Evolutionary conservation across 2,888 invertebrate species (phyloP).

Genomic region (Agrypnus murinus): DNA sequence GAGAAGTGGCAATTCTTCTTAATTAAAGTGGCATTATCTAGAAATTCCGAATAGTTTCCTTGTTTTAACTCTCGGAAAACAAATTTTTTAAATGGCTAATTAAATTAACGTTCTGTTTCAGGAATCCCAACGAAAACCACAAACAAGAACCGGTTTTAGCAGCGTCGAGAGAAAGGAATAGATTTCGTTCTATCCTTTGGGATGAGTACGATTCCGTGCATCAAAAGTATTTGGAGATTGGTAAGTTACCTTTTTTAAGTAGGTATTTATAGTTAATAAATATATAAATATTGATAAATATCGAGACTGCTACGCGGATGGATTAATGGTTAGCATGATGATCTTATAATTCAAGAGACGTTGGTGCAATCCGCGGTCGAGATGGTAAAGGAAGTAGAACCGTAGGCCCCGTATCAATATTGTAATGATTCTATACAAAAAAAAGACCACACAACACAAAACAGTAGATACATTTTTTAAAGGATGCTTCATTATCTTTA

Average conservation of each 20-base stretch:
- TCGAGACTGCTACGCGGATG: no score
- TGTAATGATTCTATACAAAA: no score
- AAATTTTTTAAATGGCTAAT: slow-evolving; percentile 10
- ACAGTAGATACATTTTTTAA: no score
- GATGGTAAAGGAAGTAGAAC: no score
- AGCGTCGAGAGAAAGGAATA: slow-evolving; percentile 88
- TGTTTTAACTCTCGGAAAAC: background rate
- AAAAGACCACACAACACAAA: no score
- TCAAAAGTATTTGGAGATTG: slow-evolving; percentile 95
- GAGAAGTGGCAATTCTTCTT: slow-evolving; percentile 19
- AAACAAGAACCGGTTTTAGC: slow-evolving; percentile 85
- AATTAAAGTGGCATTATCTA: slow-evolving; percentile 28
- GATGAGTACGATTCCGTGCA: slow-evolving; percentile 94
- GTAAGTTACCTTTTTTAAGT: slow-evolving; percentile 73
- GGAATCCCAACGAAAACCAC: slow-evolving; percentile 90
- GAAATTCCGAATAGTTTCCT: slow-evolving; percentile 11
- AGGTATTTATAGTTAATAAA: no score
- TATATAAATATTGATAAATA: no score
- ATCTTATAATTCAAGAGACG: no score
- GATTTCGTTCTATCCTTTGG: slow-evolving; percentile 90
- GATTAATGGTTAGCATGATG: no score
- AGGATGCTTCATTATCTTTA: no score
- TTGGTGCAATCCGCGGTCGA: no score
- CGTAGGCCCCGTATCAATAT: no score
- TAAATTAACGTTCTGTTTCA: slow-evolving; percentile 69